Conservation (phyloP, 2,113 vertebrate species). For the Notiomystis cincta region DNA sequence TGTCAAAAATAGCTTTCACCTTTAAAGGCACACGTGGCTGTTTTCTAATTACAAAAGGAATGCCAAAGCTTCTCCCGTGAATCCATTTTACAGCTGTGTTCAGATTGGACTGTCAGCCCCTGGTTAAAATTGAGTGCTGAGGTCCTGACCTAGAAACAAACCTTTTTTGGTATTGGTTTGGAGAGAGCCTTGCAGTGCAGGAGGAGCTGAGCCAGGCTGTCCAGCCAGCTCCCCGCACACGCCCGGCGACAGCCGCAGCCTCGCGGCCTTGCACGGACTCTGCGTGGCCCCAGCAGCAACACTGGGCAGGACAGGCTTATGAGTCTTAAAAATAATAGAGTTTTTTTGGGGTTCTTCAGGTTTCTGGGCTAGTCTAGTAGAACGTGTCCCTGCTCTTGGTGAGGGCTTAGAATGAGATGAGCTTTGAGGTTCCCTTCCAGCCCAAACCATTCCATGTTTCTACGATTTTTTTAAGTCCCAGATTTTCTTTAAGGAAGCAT, state of each 20-base stretch:
- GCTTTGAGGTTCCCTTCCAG: background rate
- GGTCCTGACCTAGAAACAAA: slow-evolving; percentile 59
- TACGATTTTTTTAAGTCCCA: background rate
- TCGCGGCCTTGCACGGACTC: accelerated
- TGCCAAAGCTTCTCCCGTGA: background rate
- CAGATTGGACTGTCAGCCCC: slow-evolving; percentile 13
- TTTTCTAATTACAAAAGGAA: slow-evolving; percentile 40
- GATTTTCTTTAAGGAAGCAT: background rate
- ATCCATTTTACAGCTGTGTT: slow-evolving; percentile 35
- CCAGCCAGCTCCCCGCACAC: background rate
- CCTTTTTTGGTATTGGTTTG: slow-evolving; percentile 61
- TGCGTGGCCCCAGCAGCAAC: background rate
- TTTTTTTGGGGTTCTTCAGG: background rate
- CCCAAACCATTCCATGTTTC: background rate
- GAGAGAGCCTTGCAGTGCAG: slow-evolving; percentile 14
- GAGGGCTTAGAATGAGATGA: background rate
- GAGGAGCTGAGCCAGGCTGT: background rate
- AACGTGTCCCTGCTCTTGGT: background rate
- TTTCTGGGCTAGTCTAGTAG: background rate
- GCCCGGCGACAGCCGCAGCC: background rate
- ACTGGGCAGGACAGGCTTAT: background rate
- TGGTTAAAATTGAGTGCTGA: slow-evolving; percentile 23
- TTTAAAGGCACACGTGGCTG: background rate
- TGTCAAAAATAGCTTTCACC: slow-evolving; percentile 57
- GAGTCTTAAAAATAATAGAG: background rate